A percentile compares a stretch with the other conserved stretches of the same genome.
Evolutionary conservation across 2,888 invertebrate genomes (phyloP).

Genomic region (Dascillus cervinus): DNA sequence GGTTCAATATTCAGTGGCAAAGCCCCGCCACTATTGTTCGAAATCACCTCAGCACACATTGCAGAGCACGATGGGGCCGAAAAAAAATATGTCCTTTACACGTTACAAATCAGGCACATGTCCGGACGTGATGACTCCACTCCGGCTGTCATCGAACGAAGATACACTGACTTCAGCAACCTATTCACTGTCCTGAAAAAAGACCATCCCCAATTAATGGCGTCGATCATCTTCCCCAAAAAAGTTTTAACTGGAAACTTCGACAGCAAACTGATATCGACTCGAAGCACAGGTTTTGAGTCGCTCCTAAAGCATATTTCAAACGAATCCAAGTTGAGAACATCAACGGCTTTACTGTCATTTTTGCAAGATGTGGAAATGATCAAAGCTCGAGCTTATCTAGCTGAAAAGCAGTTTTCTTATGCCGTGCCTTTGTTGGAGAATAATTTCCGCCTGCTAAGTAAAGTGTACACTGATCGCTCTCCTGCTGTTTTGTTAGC

Average conservation of each 20-base stretch:
- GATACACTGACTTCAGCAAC: constrained; percentile 65
- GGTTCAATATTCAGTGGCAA: not conserved
- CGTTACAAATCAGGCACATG: constrained; percentile 55
- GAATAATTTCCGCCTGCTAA: constrained; percentile 58
- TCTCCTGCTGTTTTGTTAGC: constrained; percentile 59
- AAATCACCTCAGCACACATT: constrained; percentile 60
- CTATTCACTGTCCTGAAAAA: constrained; percentile 56
- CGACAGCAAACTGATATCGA: constrained; percentile 56
- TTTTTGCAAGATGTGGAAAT: constrained; percentile 63
- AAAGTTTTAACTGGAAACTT: constrained; percentile 66
- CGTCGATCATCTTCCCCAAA: constrained; percentile 54
- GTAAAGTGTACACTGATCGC: constrained; percentile 59
- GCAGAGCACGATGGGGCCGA: constrained; percentile 52
- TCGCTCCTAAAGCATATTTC: constrained; percentile 51
- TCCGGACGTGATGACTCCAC: constrained; percentile 50
- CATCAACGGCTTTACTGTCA: constrained; percentile 48
- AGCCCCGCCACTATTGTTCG: constrained; percentile 47
- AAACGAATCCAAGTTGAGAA: constrained; percentile 49
- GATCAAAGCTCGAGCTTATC: constrained; percentile 50
- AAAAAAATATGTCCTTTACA: constrained; percentile 65
- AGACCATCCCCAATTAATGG: constrained; percentile 49
- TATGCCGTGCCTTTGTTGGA: constrained; percentile 57
- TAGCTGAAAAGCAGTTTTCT: constrained; percentile 52
- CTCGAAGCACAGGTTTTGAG: constrained; percentile 59
- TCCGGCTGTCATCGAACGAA: constrained; percentile 58